These are phyloP conservation scores for Kuschelorhynchus macadamiae DNA, from an alignment of 2,888 invertebrate genomes.

Conservation along the genomic window DNA sequence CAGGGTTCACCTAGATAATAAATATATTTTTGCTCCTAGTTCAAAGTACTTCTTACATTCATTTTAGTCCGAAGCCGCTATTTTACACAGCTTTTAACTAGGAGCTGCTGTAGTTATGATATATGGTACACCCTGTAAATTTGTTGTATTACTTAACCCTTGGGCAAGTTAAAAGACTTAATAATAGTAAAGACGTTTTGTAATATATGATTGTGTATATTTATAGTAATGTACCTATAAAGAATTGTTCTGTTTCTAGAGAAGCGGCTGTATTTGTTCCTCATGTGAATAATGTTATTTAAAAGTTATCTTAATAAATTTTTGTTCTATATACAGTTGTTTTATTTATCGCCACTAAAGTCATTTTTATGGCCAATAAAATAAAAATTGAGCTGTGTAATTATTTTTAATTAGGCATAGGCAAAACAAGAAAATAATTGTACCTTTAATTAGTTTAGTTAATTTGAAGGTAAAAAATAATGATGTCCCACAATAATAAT, in stretches of 20 bases:
- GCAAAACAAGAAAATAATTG: background rate
- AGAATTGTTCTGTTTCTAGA: conserved; percentile 68
- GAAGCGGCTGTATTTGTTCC: conserved; percentile 68
- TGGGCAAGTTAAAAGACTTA: conserved; percentile 67
- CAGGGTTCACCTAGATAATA: conserved; percentile 30
- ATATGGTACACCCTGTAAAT: conserved; percentile 41
- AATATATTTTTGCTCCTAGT: conserved; percentile 27
- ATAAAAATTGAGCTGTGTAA: conserved; percentile 6
- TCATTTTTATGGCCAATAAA: conserved; percentile 28
- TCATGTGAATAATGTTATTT: conserved; percentile 67
- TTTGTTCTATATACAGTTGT: conserved; percentile 63
- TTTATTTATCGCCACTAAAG: conserved; percentile 38
- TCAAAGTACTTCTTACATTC: conserved; percentile 19
- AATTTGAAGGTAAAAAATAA: conserved; percentile 3
- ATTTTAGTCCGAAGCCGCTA: conserved; percentile 24
- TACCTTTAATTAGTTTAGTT: conserved; percentile 10
- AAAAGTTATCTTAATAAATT: conserved; percentile 67
- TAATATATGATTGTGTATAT: conserved; percentile 68
- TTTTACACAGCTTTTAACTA: conserved; percentile 32
- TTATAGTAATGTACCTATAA: conserved; percentile 68
- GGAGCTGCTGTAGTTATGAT: conserved; percentile 23
- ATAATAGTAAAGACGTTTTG: conserved; percentile 67
- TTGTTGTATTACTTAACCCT: conserved; percentile 65
- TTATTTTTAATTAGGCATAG: no score
- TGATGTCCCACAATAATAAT: conserved; percentile 9